Percentiles rank a stretch among this genome's conserved stretches.
Conservation (phyloP, 2,797 vertebrate genomes). For the Ispidina picta region DNA sequence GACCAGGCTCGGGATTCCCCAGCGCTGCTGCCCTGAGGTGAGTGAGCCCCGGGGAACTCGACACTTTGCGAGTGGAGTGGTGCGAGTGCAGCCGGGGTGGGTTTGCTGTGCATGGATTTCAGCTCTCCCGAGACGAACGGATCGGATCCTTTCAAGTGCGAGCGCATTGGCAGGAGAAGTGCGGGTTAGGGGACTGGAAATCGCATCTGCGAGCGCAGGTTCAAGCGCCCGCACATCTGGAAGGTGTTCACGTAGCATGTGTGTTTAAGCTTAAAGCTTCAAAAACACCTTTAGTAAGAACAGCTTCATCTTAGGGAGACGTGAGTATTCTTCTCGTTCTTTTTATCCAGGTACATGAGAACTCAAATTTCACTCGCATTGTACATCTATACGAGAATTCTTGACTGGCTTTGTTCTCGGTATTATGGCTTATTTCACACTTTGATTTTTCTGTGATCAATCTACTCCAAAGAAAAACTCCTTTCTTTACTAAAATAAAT, state of each 20-base stretch:
- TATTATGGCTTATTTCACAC: background rate
- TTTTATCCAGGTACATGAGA: background rate
- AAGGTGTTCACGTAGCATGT: constrained; percentile 14
- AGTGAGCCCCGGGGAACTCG: background rate
- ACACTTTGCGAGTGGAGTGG: too few species aligned
- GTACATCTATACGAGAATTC: background rate
- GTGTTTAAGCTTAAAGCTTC: background rate
- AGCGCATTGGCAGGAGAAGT: background rate
- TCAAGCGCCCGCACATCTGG: background rate
- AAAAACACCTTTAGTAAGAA: background rate
- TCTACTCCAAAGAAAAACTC: background rate
- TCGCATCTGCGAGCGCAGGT: background rate
- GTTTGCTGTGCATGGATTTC: background rate
- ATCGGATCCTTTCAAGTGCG: background rate
- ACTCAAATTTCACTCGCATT: background rate
- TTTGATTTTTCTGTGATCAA: background rate
- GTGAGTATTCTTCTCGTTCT: background rate
- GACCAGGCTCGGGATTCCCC: background rate
- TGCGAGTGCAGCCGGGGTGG: background rate
- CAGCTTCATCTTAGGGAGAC: background rate
- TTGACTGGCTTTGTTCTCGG: constrained; percentile 4
- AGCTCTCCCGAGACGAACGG: background rate
- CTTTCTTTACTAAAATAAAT: background rate
- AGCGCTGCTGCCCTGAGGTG: constrained; percentile 38
- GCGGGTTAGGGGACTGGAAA: background rate